Percentiles rank a stretch among this genome's conserved stretches.
These are phyloP conservation scores for Drosophila repletoides DNA, from an alignment of 1,140 invertebrate species.

Conservation along the genomic window DNA sequence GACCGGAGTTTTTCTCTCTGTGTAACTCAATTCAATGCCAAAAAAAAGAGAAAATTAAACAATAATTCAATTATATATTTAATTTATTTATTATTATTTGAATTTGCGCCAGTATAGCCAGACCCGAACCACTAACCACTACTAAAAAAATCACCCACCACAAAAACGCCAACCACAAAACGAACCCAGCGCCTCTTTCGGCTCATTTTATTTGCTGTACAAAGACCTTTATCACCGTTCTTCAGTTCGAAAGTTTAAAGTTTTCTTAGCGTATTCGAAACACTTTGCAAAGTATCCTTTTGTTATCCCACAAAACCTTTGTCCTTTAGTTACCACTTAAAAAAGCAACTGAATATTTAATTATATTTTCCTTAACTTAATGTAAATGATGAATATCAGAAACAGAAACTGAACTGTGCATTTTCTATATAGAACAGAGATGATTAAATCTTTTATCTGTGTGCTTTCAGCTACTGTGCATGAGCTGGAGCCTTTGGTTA, in stretches of 20 bases:
- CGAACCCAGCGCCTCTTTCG: slow-evolving; percentile 49
- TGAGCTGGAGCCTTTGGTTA: slow-evolving; percentile 91
- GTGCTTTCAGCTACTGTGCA: slow-evolving; percentile 82
- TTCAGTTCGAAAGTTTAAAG: slow-evolving; percentile 16
- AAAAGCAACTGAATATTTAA: slow-evolving; percentile 46
- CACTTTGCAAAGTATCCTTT: slow-evolving; percentile 62
- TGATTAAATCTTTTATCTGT: slow-evolving; percentile 71
- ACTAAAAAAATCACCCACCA: slow-evolving; percentile 38
- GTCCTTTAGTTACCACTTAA: slow-evolving; percentile 53
- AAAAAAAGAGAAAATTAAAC: slow-evolving; percentile 32
- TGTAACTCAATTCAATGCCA: slow-evolving; percentile 66
- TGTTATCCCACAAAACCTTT: slow-evolving; percentile 36
- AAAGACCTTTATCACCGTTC: slow-evolving; percentile 46
- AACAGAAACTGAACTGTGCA: slow-evolving; percentile 29
- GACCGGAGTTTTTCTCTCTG: too few species aligned
- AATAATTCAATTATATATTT: slow-evolving; percentile 25
- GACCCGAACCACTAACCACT: slow-evolving; percentile 28
- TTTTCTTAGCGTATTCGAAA: slow-evolving; percentile 56
- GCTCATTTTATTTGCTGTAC: slow-evolving; percentile 76
- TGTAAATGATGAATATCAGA: slow-evolving; percentile 51
- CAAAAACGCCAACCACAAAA: slow-evolving; percentile 16
- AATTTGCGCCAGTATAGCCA: slow-evolving; percentile 32
- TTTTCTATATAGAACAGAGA: slow-evolving; percentile 30
- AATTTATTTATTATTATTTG: slow-evolving; percentile 12
- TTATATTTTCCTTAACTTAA: slow-evolving; percentile 48